Percentiles rank a stretch among this genome's conserved stretches.
phyloP scores from a whole-genome alignment of 2,888 invertebrate genomes.

The Idaea biselata region DNA sequence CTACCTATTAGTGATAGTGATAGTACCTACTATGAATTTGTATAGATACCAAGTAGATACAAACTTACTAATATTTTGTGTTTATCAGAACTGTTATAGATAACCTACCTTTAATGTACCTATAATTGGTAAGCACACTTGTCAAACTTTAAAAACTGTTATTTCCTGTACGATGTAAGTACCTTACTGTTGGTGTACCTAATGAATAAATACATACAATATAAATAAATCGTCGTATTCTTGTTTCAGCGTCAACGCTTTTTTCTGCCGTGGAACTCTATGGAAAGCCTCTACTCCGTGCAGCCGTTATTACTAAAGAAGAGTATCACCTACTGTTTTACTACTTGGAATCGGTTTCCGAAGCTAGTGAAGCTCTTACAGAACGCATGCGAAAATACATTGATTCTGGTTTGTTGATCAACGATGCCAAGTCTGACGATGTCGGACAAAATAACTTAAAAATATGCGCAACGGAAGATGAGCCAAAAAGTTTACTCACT shows the following conservation, averaged over 20 bases:
- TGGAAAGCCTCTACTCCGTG: conserved; percentile 80
- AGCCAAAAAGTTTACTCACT: conserved; percentile 65
- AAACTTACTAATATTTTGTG: too few species aligned
- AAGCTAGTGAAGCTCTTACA: conserved; percentile 70
- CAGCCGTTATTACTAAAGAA: conserved; percentile 73
- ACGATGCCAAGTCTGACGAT: conserved; percentile 45
- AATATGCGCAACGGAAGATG: conserved; percentile 46
- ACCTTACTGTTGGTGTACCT: too few species aligned
- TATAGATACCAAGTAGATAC: too few species aligned
- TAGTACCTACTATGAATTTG: too few species aligned
- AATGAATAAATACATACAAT: conserved; percentile 1
- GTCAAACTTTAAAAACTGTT: too few species aligned
- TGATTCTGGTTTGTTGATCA: conserved; percentile 70
- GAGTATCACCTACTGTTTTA: conserved; percentile 79
- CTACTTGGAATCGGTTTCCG: conserved; percentile 74
- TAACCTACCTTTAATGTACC: too few species aligned
- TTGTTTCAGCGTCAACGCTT: conserved; percentile 76
- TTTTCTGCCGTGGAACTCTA: conserved; percentile 83
- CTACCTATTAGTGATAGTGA: too few species aligned
- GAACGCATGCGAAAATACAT: conserved; percentile 75
- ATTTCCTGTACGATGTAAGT: too few species aligned
- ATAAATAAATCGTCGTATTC: conserved; percentile 43
- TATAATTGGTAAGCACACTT: too few species aligned
- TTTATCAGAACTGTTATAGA: too few species aligned
- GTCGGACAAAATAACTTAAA: conserved; percentile 41